phyloP scores from a whole-genome alignment of 2,888 invertebrate species.

The Thymelicus acteon region DNA sequence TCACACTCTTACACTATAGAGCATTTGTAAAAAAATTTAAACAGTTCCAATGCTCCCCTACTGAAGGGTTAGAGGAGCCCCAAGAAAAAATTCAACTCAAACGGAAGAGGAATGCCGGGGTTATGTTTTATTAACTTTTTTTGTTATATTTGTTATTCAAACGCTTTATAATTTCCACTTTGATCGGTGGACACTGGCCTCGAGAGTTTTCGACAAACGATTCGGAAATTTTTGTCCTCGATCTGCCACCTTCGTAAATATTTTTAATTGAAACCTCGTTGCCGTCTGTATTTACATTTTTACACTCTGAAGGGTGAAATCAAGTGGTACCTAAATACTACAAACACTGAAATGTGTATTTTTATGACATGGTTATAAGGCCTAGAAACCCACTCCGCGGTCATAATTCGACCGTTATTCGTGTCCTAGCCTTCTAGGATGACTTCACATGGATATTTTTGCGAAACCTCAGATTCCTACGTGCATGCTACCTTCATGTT shows the following conservation, averaged over 20 bases:
- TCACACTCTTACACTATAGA: constrained; percentile 40
- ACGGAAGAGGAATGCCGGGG: constrained; percentile 66
- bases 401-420: no score
- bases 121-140: constrained; percentile 55
- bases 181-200: constrained; percentile 54
- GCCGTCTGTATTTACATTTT: constrained; percentile 13
- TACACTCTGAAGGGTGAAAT: not conserved
- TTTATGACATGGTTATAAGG: no score
- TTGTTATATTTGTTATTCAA: constrained; percentile 56
- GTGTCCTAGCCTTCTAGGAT: no score
- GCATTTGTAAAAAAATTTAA: constrained; percentile 44
- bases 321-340: no score
- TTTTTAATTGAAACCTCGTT: constrained; percentile 28
- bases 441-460: no score
- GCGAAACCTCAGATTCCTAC: no score
- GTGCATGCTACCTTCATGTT: no score
- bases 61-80: constrained; percentile 68
- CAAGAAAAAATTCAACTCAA: constrained; percentile 66
- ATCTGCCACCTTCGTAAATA: constrained; percentile 22
- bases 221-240: constrained; percentile 13
- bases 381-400: no score
- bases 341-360: no score
- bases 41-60: constrained; percentile 51
- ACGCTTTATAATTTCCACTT: constrained; percentile 64
- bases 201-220: constrained; percentile 7